These are phyloP conservation scores for Callinectes sapidus DNA, from an alignment of 2,888 invertebrate genomes.

Conservation along the genomic window DNA sequence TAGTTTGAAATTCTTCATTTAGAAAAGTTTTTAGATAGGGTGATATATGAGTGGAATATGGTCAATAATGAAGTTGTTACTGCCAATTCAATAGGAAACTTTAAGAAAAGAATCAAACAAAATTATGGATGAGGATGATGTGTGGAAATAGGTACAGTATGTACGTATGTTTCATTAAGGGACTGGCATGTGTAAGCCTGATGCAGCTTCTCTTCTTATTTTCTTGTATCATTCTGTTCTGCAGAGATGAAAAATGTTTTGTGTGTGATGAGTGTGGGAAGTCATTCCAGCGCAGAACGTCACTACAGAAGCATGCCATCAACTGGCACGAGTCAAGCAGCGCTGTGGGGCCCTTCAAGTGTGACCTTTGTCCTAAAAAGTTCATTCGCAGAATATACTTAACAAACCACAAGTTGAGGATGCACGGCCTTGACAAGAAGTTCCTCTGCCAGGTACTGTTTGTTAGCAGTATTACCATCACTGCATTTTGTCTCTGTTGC, in stretches of 20 bases:
- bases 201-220: no score
- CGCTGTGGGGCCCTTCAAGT: conserved; percentile 62
- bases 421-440: conserved; percentile 70
- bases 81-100: no score
- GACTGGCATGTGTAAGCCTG: no score
- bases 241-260: conserved; percentile 69
- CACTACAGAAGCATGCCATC: conserved; percentile 71
- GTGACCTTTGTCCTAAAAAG: conserved; percentile 72
- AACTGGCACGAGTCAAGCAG: conserved; percentile 66
- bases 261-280: conserved; percentile 71
- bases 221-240: background rate
- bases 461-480: background rate
- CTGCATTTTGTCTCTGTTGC: no score
- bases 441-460: conserved; percentile 71
- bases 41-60: background rate
- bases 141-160: no score
- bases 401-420: conserved; percentile 72
- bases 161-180: no score
- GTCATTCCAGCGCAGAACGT: conserved; percentile 67
- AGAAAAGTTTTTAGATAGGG: no score
- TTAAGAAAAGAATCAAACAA: no score
- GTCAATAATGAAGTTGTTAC: no score
- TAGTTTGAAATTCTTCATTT: no score
- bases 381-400: conserved; percentile 72
- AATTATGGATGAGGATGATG: no score